Evolutionary conservation across 2,113 vertebrate species (phyloP).

Genomic region (Eudorcas thomsonii): DNA sequence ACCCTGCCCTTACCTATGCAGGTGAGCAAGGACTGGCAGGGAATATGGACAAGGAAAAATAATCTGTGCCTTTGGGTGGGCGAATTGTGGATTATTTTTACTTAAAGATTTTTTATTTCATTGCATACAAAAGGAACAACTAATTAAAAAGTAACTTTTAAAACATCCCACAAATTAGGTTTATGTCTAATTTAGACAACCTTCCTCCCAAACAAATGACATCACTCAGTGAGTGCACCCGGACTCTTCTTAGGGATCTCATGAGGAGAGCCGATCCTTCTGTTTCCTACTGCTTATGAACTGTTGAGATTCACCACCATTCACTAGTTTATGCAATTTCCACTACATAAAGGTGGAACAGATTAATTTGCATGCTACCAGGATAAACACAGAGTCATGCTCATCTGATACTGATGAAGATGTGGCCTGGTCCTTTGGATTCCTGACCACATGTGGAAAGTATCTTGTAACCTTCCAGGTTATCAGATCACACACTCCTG

Average conservation of each 20-base stretch:
- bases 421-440: neutral
- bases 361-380: neutral
- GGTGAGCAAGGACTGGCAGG: neutral
- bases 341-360: neutral
- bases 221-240: rapidly evolving
- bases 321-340: neutral
- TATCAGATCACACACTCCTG: neutral
- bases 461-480: neutral
- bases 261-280: neutral
- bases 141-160: neutral
- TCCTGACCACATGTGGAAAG: neutral
- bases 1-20: neutral
- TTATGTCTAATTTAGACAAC: neutral
- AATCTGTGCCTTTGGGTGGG: neutral
- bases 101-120: neutral
- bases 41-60: neutral
- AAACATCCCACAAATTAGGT: neutral
- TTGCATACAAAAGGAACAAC: neutral
- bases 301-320: neutral
- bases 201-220: neutral
- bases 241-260: neutral
- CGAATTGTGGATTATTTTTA: neutral
- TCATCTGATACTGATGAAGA: neutral
- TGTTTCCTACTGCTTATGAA: neutral
- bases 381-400: neutral